Base-by-base conservation (phyloP, 2,797 vertebrate species). In the Sebastes melanostomus region DNA sequence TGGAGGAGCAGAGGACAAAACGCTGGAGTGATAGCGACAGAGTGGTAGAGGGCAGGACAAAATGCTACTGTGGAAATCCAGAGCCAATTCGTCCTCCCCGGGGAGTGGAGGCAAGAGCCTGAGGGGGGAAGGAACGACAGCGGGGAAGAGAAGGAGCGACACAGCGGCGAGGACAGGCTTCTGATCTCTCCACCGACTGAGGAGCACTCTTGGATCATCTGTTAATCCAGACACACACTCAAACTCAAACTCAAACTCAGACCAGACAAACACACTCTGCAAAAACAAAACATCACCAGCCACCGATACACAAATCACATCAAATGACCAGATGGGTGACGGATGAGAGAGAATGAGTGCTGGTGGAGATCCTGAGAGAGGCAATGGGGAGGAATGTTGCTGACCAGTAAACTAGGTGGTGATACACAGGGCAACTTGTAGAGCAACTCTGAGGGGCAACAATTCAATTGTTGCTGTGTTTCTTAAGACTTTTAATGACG, bases 301-400 rank as follows among this genome's bases (percentile, higher is more conserved):
- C 69, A 85, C 38, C 22, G 55, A 84, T 54, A 82, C 73, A 86
- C 71, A 86, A 46, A 79, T 71, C 72, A 83, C 75, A 77, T 78
- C 79, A 85, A 78, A 84, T 78, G 81, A 85, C 78, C 66, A 67
- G 72, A 90, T 89, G 78, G 62, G 60, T 62, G 71, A 88, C 80
- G 80, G 32, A 88, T 91, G 88, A 78, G 55, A 85, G 63, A 85
- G 77, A 72, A 92, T 88, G 89, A 84, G 79, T 73, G 82, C 84
- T 71, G 81, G 89, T 88, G 82, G 80, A 84, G 66, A 77, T 84
- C 77, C 84, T 20, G 46, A 86, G 67, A 86, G 59, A 88, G 77
- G 66, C 68, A 63, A 84, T 85, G 84, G 59, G 52, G 83, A 81
- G 66, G 59, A 78, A 76, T 86, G 78, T 61, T 74, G 62, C 61